phyloP scores from a whole-genome alignment of 2,797 vertebrate species.

The Acridotheres tristis region DNA sequence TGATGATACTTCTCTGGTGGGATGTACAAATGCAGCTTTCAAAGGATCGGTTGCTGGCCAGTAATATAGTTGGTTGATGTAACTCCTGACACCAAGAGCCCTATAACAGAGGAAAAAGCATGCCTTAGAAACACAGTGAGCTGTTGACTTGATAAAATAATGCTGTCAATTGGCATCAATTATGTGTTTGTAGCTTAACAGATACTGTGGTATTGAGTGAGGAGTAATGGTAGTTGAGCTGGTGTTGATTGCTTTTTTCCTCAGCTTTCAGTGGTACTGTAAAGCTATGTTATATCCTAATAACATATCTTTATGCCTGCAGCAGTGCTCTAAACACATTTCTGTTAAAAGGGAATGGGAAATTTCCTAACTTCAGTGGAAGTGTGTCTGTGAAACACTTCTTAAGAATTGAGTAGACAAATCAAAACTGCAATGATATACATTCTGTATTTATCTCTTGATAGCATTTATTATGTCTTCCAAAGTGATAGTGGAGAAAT shows the following conservation, averaged over 20 bases:
- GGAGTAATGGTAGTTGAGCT: neutral
- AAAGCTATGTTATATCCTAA: neutral
- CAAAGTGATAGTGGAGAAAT: neutral
- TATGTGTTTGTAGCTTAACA: neutral
- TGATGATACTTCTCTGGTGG: constrained; percentile 1
- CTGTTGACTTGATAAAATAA: neutral
- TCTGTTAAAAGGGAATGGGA: neutral
- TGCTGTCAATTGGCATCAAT: neutral
- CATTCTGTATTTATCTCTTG: neutral
- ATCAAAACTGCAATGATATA: neutral
- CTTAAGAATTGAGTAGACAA: neutral
- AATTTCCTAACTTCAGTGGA: neutral
- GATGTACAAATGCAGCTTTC: constrained; percentile 1
- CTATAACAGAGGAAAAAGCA: neutral
- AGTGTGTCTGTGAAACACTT: neutral
- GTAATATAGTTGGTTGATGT: neutral
- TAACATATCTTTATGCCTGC: neutral
- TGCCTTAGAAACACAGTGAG: neutral
- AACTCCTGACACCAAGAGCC: neutral
- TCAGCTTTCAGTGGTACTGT: neutral
- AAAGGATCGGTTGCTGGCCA: neutral
- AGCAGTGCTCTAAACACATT: neutral
- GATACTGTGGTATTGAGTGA: neutral
- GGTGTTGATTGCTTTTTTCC: neutral
- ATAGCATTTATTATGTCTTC: neutral